These are phyloP conservation scores for Spheniscus humboldti DNA, from an alignment of 2,797 vertebrate species.

Conservation along the genomic window DNA sequence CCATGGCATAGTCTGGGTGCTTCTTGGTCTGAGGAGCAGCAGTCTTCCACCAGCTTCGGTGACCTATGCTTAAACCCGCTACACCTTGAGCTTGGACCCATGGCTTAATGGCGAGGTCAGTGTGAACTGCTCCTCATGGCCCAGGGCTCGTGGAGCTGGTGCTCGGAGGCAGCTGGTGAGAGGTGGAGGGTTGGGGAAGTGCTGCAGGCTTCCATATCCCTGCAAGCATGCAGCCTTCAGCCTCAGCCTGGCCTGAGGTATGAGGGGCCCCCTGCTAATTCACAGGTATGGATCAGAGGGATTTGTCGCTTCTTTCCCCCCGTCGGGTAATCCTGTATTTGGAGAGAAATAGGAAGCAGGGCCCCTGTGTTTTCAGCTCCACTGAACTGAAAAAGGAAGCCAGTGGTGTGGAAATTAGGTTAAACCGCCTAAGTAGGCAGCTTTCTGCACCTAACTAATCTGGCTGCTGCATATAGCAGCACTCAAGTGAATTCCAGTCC, in stretches of 20 bases:
- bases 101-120: fast-evolving
- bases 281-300: neutral
- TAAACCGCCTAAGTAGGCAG: constrained; percentile 52
- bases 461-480: neutral
- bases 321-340: neutral
- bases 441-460: constrained; percentile 44
- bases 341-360: constrained; percentile 23
- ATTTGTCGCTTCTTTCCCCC: neutral
- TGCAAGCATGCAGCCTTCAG: neutral
- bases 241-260: neutral
- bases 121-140: neutral
- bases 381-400: constrained; percentile 34
- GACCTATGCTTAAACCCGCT: neutral
- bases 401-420: constrained; percentile 52
- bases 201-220: neutral
- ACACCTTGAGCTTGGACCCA: fast-evolving
- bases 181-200: neutral
- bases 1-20: fast-evolving
- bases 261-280: neutral
- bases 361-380: neutral
- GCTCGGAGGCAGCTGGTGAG: neutral
- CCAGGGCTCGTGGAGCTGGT: neutral
- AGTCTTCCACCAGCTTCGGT: fast-evolving
- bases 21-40: neutral
- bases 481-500: constrained; percentile 12